Evolutionary conservation across 2,888 invertebrate species (phyloP).

Genomic region (Erannis defoliaria): DNA sequence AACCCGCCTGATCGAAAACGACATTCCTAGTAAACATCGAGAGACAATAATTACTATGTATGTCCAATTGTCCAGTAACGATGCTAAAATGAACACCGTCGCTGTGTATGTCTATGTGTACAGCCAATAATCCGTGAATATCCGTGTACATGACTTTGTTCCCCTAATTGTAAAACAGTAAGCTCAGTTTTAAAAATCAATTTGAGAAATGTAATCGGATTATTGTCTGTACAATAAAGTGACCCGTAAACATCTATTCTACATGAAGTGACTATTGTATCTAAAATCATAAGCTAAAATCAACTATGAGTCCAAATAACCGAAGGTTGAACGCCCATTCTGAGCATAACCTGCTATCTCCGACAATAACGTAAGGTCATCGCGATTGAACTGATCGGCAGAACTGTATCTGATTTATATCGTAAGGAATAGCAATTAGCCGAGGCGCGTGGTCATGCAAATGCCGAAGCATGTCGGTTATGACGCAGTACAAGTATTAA

Average conservation of each 20-base stretch:
- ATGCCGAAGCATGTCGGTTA: slow-evolving; percentile 62
- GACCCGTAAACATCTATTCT: background rate
- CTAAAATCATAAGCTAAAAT: slow-evolving; percentile 3
- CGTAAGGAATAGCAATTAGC: slow-evolving; percentile 76
- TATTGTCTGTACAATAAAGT: no score
- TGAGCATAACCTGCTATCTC: slow-evolving; percentile 34
- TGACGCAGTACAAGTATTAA: slow-evolving; percentile 13
- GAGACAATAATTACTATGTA: no score
- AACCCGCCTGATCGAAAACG: no score
- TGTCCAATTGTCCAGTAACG: no score
- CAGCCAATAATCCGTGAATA: no score
- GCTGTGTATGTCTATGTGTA: no score
- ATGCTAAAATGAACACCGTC: no score
- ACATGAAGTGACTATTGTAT: background rate
- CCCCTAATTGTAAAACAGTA: no score
- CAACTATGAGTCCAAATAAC: slow-evolving; percentile 20
- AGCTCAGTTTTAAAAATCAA: no score
- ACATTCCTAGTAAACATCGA: no score
- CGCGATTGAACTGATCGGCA: slow-evolving; percentile 54
- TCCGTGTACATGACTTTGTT: no score
- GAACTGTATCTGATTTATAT: slow-evolving; percentile 72
- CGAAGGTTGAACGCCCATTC: slow-evolving; percentile 25
- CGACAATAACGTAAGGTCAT: slow-evolving; percentile 54
- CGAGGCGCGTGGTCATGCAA: slow-evolving; percentile 70
- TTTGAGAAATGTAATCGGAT: no score